These are phyloP conservation scores for Cryptotermes secundus DNA, from an alignment of 1,140 invertebrate species.

Conservation along the genomic window DNA sequence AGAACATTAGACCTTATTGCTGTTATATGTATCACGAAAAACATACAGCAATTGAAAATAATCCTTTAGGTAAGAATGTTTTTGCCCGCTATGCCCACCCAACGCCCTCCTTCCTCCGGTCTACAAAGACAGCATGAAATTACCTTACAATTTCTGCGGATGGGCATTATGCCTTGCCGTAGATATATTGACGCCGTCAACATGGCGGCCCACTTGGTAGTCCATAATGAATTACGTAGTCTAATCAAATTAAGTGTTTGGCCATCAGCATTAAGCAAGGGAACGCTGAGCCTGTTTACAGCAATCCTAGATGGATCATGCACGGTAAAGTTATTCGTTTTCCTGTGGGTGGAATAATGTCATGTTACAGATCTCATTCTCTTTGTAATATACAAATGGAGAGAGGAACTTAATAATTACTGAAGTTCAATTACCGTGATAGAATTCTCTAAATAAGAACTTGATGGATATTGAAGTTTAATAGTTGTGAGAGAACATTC, in stretches of 20 bases:
- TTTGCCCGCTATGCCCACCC: too few species aligned
- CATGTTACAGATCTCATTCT: not conserved
- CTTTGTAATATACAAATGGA: not conserved
- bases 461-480: too few species aligned
- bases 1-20: too few species aligned
- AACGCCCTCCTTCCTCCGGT: too few species aligned
- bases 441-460: too few species aligned
- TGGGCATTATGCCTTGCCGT: not conserved
- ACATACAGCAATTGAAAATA: too few species aligned
- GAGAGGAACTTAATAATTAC: not conserved
- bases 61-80: too few species aligned
- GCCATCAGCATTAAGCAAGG: constrained; percentile 2
- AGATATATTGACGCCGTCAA: not conserved
- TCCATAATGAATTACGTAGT: not conserved
- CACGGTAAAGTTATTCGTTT: not conserved
- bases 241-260: constrained; percentile 18
- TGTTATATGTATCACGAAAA: too few species aligned
- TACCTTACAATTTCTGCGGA: not conserved
- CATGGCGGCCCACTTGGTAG: not conserved
- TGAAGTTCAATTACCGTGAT: not conserved
- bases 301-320: not conserved
- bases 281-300: not conserved
- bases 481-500: too few species aligned
- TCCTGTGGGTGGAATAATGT: not conserved
- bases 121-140: not conserved